These are phyloP conservation scores for Sarcophilus harrisii DNA, from an alignment of 2,797 vertebrate genomes.

Conservation along the genomic window DNA sequence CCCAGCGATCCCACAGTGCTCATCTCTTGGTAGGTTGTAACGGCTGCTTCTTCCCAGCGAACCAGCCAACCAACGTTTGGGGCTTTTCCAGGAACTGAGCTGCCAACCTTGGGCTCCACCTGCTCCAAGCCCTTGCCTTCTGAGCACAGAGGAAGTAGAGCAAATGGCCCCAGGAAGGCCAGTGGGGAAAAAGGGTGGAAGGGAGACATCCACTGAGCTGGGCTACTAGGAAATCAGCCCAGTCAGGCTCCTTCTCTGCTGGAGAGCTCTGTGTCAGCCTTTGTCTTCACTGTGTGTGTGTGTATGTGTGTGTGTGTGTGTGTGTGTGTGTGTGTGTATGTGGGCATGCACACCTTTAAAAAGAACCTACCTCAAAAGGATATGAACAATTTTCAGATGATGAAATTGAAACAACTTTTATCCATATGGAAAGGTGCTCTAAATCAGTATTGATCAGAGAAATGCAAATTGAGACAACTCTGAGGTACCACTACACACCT, in stretches of 20 bases:
- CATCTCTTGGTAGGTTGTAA: neutral
- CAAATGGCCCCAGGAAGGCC: neutral
- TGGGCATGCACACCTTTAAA: neutral
- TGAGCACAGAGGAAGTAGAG: neutral
- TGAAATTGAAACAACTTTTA: too few relatives aligned
- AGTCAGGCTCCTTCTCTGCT: neutral
- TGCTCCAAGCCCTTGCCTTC: neutral
- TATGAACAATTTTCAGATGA: too few relatives aligned
- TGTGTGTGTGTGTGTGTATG: too few relatives aligned
- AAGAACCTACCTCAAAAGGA: neutral
- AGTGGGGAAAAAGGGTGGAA: neutral
- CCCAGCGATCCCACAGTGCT: rapidly evolving
- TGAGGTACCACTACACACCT: too few relatives aligned
- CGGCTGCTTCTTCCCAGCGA: neutral
- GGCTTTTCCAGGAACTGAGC: too few relatives aligned
- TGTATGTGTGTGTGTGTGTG: neutral
- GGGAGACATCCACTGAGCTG: neutral
- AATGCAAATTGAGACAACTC: too few relatives aligned
- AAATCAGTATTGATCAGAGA: too few relatives aligned
- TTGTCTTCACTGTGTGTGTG: neutral
- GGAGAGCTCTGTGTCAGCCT: neutral
- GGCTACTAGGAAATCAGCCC: neutral
- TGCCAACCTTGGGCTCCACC: too few relatives aligned
- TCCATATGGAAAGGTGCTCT: too few relatives aligned
- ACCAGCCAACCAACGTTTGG: neutral